A percentile compares a stretch with the other conserved stretches of the same genome.
Conservation (phyloP, 2,888 invertebrate species). For the Harpagoxenus sublaevis region DNA sequence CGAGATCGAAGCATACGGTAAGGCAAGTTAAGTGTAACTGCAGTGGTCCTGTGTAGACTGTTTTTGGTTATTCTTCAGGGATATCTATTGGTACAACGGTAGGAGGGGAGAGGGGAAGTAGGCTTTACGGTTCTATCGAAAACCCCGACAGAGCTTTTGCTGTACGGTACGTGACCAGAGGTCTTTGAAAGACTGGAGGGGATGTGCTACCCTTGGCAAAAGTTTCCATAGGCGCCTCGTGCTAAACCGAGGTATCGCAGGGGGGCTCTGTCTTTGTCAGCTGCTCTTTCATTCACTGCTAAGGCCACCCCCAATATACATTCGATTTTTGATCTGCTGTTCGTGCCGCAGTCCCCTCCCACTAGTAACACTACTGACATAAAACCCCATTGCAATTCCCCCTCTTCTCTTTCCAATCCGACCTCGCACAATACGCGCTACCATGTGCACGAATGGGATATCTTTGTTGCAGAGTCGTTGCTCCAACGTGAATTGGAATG, state of each 20-base stretch:
- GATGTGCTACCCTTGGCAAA: slow-evolving; percentile 60
- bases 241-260: slow-evolving; percentile 59
- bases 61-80: neutral
- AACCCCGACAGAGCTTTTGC: slow-evolving; percentile 81
- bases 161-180: slow-evolving; percentile 76
- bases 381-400: slow-evolving; percentile 77
- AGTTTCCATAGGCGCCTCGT: slow-evolving; percentile 61
- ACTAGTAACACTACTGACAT: slow-evolving; percentile 83
- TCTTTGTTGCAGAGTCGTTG: slow-evolving; percentile 9
- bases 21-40: neutral
- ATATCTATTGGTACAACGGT: neutral
- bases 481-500: neutral
- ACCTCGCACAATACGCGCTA: slow-evolving; percentile 73
- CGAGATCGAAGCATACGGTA: neutral
- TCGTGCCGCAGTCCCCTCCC: slow-evolving; percentile 80
- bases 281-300: slow-evolving; percentile 79
- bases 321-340: slow-evolving; percentile 65
- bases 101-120: neutral
- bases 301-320: slow-evolving; percentile 81
- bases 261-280: slow-evolving; percentile 78
- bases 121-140: slow-evolving; percentile 4
- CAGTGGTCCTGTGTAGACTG: neutral
- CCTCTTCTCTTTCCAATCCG: slow-evolving; percentile 58
- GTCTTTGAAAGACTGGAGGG: slow-evolving; percentile 56
- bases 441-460: slow-evolving; percentile 65